phyloP scores from a whole-genome alignment of 2,113 vertebrate genomes.

The human (Homo sapiens) region DNA sequence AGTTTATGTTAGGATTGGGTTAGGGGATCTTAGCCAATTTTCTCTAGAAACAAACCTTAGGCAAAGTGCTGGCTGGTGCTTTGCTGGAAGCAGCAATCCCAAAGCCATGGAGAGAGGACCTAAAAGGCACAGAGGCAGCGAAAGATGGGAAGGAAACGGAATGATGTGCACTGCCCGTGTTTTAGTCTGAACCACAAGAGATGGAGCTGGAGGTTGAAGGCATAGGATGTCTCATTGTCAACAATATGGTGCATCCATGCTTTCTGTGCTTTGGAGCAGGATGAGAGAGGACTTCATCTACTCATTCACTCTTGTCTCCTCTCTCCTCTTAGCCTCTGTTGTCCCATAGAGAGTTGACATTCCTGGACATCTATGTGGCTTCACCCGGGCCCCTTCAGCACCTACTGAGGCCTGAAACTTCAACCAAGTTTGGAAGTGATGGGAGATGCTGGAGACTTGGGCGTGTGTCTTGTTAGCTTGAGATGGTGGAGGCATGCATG shows the following conservation, averaged over 20 bases:
- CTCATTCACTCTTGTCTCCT: neutral
- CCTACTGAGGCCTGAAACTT: neutral
- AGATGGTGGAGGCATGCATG: rapidly evolving
- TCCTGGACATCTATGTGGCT: rapidly evolving
- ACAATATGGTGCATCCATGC: rapidly evolving
- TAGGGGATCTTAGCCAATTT: too few species aligned
- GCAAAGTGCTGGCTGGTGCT: neutral
- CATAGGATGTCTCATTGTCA: neutral
- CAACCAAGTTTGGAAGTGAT: neutral
- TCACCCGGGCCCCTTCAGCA: neutral
- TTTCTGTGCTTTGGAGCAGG: neutral
- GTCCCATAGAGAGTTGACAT: neutral
- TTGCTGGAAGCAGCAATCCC: neutral
- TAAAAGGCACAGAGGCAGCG: rapidly evolving
- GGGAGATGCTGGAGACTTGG: neutral
- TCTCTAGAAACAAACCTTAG: neutral
- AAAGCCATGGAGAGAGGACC: neutral
- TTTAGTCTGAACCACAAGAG: neutral
- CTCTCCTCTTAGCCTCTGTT: neutral
- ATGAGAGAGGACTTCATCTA: neutral
- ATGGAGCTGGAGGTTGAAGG: rapidly evolving
- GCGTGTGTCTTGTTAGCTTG: rapidly evolving
- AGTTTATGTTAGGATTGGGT: too few species aligned
- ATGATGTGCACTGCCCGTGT: neutral
- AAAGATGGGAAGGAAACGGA: rapidly evolving